Base-by-base conservation (phyloP, 2,797 vertebrate species). In the Limosa lapponica region DNA sequence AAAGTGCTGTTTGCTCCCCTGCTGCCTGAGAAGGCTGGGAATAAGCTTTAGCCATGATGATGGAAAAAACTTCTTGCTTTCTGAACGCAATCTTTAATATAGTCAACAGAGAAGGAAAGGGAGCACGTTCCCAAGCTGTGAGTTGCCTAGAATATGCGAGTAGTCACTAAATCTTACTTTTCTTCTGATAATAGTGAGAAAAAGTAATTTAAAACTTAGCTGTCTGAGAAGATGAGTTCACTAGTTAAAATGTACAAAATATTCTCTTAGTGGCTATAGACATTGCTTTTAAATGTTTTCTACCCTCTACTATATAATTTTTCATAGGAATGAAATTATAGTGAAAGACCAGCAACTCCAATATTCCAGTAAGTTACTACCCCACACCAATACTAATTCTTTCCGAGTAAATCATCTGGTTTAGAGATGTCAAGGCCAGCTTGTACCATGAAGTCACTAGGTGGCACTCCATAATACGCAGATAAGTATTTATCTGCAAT, bases 361-460 rank as follows among this genome's bases (percentile, higher is more conserved):
- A 48, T 48, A 48, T 48, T 24, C 46, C 23, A 24, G 13, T 24
- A 19, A 54, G 20, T 43, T 90, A 34, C 37, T 55, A 12, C 8
- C 27, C 27, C 19, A 8, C 39, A 48, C 3, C 32, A 2, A 8
- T 10, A 30, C 5, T 70, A 83, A 43, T 43, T 39, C 11, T 79
- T 51, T 32, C n/a, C 9, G 5, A 43, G 8, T 65, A 58, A 59
- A 66, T 52, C 1, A 3, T 58, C 5, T 0, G 3, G 3, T 34
- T 81, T 15, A 18, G 87, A 66, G 22, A 4, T n/a, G 15, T 73
- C 14, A 46, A 75, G 15, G 16, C 14, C 54, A 16, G 6, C 23
- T 34, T n/a, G 22, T 37, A 28, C 18, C 23, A 20, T n/a, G 51
- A 8, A 77, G 84, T 82, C 98, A 96, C 97, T 97, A 98, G 98